Base-by-base conservation (phyloP, 1,140 invertebrate genomes). In the Bombus confusus region DNA sequence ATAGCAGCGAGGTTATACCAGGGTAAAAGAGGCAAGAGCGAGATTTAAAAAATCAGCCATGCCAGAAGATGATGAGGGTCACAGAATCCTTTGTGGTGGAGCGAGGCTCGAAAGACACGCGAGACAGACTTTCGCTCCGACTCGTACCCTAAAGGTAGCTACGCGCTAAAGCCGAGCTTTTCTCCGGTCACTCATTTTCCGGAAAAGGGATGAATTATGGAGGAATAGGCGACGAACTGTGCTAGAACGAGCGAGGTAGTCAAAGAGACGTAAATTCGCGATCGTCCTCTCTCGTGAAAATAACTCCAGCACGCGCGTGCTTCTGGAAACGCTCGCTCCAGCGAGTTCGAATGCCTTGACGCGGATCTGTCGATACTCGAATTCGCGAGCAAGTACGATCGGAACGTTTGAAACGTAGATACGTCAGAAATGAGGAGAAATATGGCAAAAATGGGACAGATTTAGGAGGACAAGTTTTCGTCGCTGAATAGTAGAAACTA, bases 251-350 rank as follows among this genome's bases (percentile, higher is more conserved):
- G 39, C 5, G 2, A 31, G 22, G 4, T 41, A 37, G 22, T 79
- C 41, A 68, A 79, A 68, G 68, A 47, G 41, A 34, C n/a, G 77
- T 79, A n/a, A 52, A 68, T 68, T 25, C 15, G 18, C 31, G 12
- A 79, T 64, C 39, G 39, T 34, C 59, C 34, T 66, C 66, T 18
- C 62, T 13, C 39, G 39, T 31, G n/a, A 79, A 79, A 79, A 79
- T 68, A 79, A 68, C 62, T 68, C 18, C 31, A 31, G 66, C 64
- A 31, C n/a, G 34, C 31, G 2, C 28, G 25, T 28, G 57, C 28
- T 57, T 31, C 57, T 39, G 34, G 59, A 3, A 66, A 43, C 18
- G 76, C n/a, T 64, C 75, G 62, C n/a, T 64, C 68, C 59, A 22
- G 15, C 43, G 31, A 39, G 13, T 31, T 34, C 62, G 39, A 47